Base-by-base conservation (phyloP, 2,888 invertebrate genomes). In the Eupeodes latifasciatus region DNA sequence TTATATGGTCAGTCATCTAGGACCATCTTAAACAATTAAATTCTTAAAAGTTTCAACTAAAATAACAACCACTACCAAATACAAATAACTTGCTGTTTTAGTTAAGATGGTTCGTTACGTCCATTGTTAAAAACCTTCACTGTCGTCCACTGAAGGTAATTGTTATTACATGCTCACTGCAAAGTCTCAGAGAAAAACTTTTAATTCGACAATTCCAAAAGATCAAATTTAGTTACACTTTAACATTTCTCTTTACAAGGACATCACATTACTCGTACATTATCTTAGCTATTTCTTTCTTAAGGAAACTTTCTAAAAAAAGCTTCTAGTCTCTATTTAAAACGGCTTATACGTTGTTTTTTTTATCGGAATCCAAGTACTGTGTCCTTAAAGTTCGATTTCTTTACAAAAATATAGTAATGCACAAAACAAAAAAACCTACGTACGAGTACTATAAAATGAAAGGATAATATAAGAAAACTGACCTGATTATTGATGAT, bases 401-500 rank as follows among this genome's bases (percentile, higher is more conserved):
- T 2, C 9, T 61, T 14, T 1, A 61, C 9, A 16, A n/a, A 10
- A 40, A 16, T n/a, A 40, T n/a, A 12, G 7, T 47, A 47, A 47
- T 11, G 47, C 12, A n/a, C 36, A 61, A 34, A 4, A 27, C 4
- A 11, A 55, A 55, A 19, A 12, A 55, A 19, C 4, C 16, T 5
- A 27, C 27, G 27, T 27, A 27, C 27, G 1, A 27, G 27, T 27
- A 27, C 27, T 27, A 27, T 27, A 27, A 27, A 57, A 57, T 27
- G 3, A 55, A 12, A 2, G 11, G 27, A 57, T 57, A 40, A 40
- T 2, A 27, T 9, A 16, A 40, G 19, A 10, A 62, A 62, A 64
- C 44, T 47, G 64, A 64, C 64, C 64, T 64, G 64, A 44, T 64
- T 64, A 64, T 19, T 16, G 40, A 5, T 40, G 9, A 40, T 40